Percentiles rank a stretch among this genome's conserved stretches.
Evolutionary conservation across 1,140 invertebrate species (phyloP).

Genomic region (Bombus pyrosoma): DNA sequence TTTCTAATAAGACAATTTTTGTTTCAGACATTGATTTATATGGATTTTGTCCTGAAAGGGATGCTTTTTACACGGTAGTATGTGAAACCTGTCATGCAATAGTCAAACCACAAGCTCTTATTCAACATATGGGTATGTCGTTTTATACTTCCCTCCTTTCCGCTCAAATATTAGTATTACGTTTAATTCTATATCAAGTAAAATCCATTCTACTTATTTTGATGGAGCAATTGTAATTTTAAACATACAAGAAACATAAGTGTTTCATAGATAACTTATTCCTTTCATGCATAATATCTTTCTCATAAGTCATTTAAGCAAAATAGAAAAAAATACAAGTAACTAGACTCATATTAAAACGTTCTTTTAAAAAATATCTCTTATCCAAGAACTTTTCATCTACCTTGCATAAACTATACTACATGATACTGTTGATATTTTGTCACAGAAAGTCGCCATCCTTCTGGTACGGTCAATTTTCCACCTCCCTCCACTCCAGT

Average conservation of each 20-base stretch:
- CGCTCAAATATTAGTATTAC: background rate
- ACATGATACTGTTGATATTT: slow-evolving; percentile 43
- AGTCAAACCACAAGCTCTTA: slow-evolving; percentile 85
- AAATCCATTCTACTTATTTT: background rate
- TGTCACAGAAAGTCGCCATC: slow-evolving; percentile 77
- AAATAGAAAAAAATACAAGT: background rate
- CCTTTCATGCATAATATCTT: background rate
- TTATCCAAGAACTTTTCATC: background rate
- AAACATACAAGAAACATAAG: background rate
- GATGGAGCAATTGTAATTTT: background rate
- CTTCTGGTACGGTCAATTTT: slow-evolving; percentile 75
- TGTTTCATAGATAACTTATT: background rate
- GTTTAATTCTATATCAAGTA: background rate
- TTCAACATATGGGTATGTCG: slow-evolving; percentile 83
- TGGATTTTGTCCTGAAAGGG: slow-evolving; percentile 85
- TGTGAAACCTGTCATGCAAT: slow-evolving; percentile 86
- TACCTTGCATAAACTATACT: background rate
- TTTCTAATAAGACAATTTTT: slow-evolving; percentile 23
- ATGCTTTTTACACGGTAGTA: slow-evolving; percentile 85
- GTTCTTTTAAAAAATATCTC: too few relatives aligned
- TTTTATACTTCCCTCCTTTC: background rate
- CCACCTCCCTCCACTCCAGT: slow-evolving; percentile 75
- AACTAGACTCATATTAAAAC: background rate
- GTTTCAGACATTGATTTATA: slow-evolving; percentile 84
- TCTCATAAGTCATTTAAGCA: background rate